Evolutionary conservation across 2,113 vertebrate genomes (phyloP).

Genomic region (Marmota monax): DNA sequence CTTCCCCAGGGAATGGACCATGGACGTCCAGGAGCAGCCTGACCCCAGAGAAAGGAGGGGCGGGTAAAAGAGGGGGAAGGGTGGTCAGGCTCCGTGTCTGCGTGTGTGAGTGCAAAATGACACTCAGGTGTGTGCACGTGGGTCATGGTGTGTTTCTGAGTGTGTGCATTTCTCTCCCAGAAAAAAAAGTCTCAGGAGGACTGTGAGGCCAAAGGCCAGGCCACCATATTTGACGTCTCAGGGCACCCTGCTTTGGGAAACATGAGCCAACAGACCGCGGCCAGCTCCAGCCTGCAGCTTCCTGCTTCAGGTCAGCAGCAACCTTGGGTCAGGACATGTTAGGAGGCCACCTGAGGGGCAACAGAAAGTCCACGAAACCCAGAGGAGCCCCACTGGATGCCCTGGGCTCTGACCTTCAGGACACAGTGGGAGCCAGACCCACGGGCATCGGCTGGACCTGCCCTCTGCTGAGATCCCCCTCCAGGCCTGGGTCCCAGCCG

Average conservation of each 20-base stretch:
- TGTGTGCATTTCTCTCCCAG: neutral
- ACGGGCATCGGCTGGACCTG: fast-evolving
- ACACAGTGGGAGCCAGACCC: neutral
- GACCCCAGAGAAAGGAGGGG: fast-evolving
- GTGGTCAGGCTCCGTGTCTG: neutral
- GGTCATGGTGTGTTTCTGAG: neutral
- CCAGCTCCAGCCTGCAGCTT: neutral
- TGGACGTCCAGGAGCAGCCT: fast-evolving
- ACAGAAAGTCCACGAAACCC: neutral
- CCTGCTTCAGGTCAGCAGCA: neutral
- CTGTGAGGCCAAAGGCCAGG: neutral
- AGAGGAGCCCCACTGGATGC: neutral
- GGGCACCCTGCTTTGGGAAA: neutral
- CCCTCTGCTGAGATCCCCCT: too few relatives aligned
- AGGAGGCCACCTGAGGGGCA: neutral
- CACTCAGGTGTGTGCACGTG: neutral
- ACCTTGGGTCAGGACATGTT: neutral
- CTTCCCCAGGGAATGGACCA: too few relatives aligned
- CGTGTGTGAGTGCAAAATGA: too few relatives aligned
- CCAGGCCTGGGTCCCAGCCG: too few relatives aligned
- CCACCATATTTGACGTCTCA: neutral
- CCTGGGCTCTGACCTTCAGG: neutral
- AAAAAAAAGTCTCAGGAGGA: neutral
- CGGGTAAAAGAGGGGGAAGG: too few relatives aligned
- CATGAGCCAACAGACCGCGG: neutral